Conservation (phyloP, 2,113 vertebrate species). For the Spermophilus dauricus region DNA sequence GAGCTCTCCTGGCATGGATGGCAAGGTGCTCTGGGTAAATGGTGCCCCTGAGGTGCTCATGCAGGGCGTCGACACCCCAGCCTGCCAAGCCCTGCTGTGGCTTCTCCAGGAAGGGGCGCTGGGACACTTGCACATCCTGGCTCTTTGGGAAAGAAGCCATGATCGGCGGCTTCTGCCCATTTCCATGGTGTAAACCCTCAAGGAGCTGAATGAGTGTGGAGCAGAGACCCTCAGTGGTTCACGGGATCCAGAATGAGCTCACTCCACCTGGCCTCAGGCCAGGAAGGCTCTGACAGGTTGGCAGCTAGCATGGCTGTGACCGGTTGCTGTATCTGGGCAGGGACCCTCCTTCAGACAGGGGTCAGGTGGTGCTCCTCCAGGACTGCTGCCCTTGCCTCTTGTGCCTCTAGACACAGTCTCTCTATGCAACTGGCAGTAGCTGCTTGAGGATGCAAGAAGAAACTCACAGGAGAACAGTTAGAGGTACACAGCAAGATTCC, state of each 20-base stretch:
- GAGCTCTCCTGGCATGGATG: not conserved
- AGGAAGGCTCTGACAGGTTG: too few relatives aligned
- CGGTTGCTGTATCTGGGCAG: too few relatives aligned
- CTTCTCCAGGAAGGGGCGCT: not conserved
- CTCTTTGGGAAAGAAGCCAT: not conserved
- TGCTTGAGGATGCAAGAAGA: not conserved
- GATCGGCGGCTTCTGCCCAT: not conserved
- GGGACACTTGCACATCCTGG: fast-evolving
- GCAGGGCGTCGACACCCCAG: too few relatives aligned
- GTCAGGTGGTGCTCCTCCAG: fast-evolving
- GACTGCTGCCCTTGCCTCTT: not conserved
- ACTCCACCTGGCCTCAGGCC: not conserved
- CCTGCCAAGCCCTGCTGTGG: fast-evolving
- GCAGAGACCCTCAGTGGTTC: not conserved
- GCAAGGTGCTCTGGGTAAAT: not conserved
- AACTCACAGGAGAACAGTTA: not conserved
- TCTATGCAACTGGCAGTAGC: too few relatives aligned
- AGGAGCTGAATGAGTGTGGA: not conserved
- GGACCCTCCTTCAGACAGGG: not conserved
- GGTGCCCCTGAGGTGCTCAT: too few relatives aligned
- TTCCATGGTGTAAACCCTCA: not conserved
- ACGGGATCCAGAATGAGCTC: not conserved
- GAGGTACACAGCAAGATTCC: too few relatives aligned
- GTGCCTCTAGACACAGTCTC: not conserved
- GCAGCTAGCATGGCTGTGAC: not conserved